Evolutionary conservation across 2,888 invertebrate genomes (phyloP).

Genomic region (Macrophya alboannulata): DNA sequence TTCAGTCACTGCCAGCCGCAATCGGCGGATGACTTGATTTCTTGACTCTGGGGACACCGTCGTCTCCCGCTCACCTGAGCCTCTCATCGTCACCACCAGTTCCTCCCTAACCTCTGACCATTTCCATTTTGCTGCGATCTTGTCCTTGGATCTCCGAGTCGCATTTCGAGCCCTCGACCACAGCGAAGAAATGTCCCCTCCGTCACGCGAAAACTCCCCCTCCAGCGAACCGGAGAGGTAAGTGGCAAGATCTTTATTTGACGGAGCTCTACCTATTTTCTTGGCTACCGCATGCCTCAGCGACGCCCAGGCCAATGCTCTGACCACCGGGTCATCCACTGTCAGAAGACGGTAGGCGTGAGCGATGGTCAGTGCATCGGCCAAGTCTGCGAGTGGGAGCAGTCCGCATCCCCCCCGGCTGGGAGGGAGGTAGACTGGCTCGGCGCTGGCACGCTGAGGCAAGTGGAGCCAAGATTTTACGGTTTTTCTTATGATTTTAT

Average conservation of each 20-base stretch:
- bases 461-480: slow-evolving; percentile 71
- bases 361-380: slow-evolving; percentile 67
- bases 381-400: slow-evolving; percentile 68
- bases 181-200: slow-evolving; percentile 59
- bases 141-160: slow-evolving; percentile 56
- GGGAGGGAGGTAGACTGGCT: slow-evolving; percentile 66
- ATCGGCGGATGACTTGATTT: slow-evolving; percentile 40
- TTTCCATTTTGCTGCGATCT: slow-evolving; percentile 62
- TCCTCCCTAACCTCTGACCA: slow-evolving; percentile 59
- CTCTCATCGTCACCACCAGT: slow-evolving; percentile 55
- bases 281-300: slow-evolving; percentile 62
- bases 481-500: slow-evolving; percentile 63
- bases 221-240: slow-evolving; percentile 66
- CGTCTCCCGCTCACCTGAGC: slow-evolving; percentile 38
- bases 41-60: slow-evolving; percentile 60
- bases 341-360: slow-evolving; percentile 71
- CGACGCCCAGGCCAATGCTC: slow-evolving; percentile 62
- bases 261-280: slow-evolving; percentile 57
- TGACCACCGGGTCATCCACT: slow-evolving; percentile 63
- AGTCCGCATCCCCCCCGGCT: slow-evolving; percentile 67
- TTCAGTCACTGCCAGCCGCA: slow-evolving; percentile 43
- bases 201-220: slow-evolving; percentile 61
- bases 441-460: slow-evolving; percentile 69
- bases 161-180: slow-evolving; percentile 66
- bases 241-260: slow-evolving; percentile 63